Conservation (phyloP, 2,888 invertebrate species). For the Lycia hirtaria region DNA sequence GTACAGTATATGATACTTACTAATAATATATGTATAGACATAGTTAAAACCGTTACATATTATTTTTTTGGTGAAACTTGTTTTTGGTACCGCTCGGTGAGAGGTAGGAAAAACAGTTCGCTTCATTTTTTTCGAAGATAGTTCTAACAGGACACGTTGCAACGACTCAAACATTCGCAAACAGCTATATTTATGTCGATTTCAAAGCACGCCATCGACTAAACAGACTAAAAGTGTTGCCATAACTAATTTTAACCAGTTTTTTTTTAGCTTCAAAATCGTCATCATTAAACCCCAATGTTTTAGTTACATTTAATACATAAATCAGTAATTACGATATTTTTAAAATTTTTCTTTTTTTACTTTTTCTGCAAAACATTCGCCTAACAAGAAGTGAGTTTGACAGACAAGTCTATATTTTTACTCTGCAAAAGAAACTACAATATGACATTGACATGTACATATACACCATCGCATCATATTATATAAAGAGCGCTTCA, state of each 20-base stretch:
- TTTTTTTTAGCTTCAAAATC: neutral
- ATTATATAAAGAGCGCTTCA: neutral
- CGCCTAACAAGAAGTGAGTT: conserved; percentile 42
- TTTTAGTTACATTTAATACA: conserved; percentile 66
- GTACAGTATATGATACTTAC: conserved; percentile 84
- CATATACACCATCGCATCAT: neutral
- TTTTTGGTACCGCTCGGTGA: conserved; percentile 51
- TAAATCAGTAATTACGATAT: conserved; percentile 58
- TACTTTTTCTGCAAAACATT: conserved; percentile 53
- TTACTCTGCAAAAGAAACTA: conserved; percentile 67
- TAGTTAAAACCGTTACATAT: conserved; percentile 76
- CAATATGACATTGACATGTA: conserved; percentile 47
- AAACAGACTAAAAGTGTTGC: neutral
- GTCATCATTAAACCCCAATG: conserved; percentile 60
- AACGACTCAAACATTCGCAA: conserved; percentile 65
- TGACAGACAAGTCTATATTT: conserved; percentile 51
- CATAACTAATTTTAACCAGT: neutral
- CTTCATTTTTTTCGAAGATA: conserved; percentile 66
- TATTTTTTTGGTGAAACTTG: conserved; percentile 65
- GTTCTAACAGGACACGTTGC: conserved; percentile 68
- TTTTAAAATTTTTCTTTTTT: conserved; percentile 63
- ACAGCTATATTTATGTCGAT: conserved; percentile 50
- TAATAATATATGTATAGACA: conserved; percentile 80
- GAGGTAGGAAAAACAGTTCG: conserved; percentile 54
- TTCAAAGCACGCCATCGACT: neutral